These are phyloP conservation scores for Vulpes ferrilata DNA, from an alignment of 2,113 vertebrate species.

Conservation along the genomic window DNA sequence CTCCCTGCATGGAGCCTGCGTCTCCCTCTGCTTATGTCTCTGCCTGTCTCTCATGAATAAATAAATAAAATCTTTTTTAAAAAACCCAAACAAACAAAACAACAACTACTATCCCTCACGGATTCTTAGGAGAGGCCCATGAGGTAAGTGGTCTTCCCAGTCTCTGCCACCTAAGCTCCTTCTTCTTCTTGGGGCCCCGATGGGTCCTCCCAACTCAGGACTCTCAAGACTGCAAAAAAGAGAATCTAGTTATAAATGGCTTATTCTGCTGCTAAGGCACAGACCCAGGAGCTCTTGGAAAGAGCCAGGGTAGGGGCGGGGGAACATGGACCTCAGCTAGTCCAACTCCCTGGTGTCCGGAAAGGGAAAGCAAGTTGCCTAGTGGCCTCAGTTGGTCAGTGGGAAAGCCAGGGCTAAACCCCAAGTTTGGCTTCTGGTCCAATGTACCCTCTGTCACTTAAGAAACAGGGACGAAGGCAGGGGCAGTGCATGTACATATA, in stretches of 20 bases:
- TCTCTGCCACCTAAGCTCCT: not conserved
- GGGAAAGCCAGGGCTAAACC: not conserved
- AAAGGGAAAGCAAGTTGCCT: not conserved
- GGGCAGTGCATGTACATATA: accelerated
- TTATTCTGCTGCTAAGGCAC: not conserved
- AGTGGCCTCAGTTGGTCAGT: not conserved
- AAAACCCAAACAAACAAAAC: no score
- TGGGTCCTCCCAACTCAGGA: not conserved
- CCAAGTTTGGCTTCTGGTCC: not conserved
- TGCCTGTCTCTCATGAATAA: no score
- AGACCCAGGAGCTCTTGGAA: not conserved
- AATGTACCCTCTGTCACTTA: not conserved
- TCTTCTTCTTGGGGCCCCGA: accelerated
- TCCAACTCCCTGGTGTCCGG: not conserved
- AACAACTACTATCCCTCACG: not conserved
- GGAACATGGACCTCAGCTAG: not conserved
- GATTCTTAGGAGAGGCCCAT: not conserved
- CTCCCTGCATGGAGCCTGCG: no score
- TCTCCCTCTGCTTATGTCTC: no score
- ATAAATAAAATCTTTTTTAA: no score
- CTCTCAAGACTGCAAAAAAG: not conserved
- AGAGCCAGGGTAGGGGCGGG: accelerated
- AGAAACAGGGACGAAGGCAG: not conserved
- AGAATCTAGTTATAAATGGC: not conserved
- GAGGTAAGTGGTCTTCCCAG: not conserved